A percentile compares a stretch with the other conserved stretches of the same genome.
phyloP scores from a whole-genome alignment of 2,113 vertebrate genomes.

The Forbesichthys papilliferus region DNA sequence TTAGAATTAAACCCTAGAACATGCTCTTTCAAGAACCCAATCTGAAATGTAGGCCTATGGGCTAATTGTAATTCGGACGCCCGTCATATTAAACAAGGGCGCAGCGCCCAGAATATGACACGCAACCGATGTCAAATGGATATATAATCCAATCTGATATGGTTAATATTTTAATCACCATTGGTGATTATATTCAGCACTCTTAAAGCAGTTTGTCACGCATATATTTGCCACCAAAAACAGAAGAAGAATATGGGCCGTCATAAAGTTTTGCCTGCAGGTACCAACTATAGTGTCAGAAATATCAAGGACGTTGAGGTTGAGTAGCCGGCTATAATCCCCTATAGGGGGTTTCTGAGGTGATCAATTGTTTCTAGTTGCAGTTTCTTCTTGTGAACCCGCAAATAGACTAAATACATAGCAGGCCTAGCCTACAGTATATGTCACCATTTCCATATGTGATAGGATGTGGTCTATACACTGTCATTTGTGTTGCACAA shows the following conservation, averaged over 20 bases:
- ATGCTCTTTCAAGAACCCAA: conserved; percentile 30
- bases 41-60: conserved; percentile 50
- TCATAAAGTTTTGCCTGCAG: too few relatives aligned
- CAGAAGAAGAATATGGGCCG: too few relatives aligned
- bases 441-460: conserved; percentile 47
- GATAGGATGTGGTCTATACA: too few relatives aligned
- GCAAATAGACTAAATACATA: background rate
- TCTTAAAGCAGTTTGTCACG: conserved; percentile 50
- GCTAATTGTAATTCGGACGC: conserved; percentile 68
- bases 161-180: conserved; percentile 70
- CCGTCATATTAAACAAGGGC: conserved; percentile 59
- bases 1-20: background rate
- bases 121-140: conserved; percentile 62
- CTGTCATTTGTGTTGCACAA: conserved; percentile 22
- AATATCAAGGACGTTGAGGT: too few relatives aligned
- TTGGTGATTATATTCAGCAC: conserved; percentile 46
- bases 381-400: conserved; percentile 27
- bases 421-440: background rate
- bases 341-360: background rate
- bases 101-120: conserved; percentile 72
- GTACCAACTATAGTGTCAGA: too few relatives aligned
- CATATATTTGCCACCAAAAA: background rate
- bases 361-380: conserved; percentile 21
- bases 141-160: conserved; percentile 68
- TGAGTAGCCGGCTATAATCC: too few relatives aligned